Percentiles rank a stretch among this genome's conserved stretches.
Evolutionary conservation across 2,113 vertebrate species (phyloP).

Genomic region (Herpailurus yagouaroundi): DNA sequence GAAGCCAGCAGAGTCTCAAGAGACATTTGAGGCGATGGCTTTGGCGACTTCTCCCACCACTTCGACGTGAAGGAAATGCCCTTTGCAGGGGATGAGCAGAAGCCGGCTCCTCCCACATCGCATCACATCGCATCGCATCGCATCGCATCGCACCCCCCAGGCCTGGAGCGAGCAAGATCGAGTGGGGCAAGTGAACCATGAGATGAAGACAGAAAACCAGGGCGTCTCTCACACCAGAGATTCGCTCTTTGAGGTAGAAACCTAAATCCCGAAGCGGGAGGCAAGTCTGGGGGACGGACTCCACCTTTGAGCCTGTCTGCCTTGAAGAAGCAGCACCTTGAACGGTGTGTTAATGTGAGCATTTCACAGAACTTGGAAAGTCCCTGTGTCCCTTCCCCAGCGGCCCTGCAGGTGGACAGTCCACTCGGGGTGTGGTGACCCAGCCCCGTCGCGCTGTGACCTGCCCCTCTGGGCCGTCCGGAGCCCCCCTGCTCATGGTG

Average conservation of each 20-base stretch:
- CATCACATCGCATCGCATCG: no score
- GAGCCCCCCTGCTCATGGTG: background rate
- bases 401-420: accelerated
- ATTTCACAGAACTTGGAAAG: background rate
- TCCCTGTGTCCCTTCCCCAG: accelerated
- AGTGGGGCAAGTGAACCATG: background rate
- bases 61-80: background rate
- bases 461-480: background rate
- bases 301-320: background rate
- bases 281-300: background rate
- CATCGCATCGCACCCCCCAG: background rate
- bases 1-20: no score
- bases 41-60: background rate
- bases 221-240: background rate
- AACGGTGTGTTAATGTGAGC: background rate
- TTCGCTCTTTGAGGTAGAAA: background rate
- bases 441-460: background rate
- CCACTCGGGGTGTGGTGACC: background rate
- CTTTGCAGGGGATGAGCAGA: background rate
- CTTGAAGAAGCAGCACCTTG: background rate
- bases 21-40: accelerated
- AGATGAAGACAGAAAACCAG: background rate
- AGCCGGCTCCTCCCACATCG: no score
- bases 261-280: background rate
- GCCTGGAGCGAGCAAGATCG: background rate